Conservation (phyloP, 2,113 vertebrate genomes). For the Poecile atricapillus region DNA sequence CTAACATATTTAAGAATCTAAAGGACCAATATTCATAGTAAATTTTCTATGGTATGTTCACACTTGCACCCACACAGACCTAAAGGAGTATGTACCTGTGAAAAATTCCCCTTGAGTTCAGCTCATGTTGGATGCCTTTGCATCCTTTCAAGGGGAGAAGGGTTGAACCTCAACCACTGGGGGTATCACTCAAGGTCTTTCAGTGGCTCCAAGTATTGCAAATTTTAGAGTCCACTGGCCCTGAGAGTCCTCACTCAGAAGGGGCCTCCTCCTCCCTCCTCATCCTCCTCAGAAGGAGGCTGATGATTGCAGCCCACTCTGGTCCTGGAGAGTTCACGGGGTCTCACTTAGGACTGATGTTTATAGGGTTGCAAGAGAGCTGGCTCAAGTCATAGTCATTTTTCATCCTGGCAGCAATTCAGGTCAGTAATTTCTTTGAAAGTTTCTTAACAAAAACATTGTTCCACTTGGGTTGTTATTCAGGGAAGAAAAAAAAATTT, state of each 20-base stretch:
- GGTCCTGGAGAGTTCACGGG: not conserved
- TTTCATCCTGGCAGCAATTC: not conserved
- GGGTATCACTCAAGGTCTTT: not conserved
- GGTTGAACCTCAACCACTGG: not conserved
- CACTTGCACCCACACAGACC: fast-evolving
- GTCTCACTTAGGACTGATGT: not conserved
- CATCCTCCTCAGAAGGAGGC: not conserved
- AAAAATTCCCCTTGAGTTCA: not conserved
- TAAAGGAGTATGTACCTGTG: not conserved
- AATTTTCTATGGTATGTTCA: not conserved
- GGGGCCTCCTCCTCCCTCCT: too few relatives aligned
- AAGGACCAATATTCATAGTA: not conserved
- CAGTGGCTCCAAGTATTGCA: too few relatives aligned
- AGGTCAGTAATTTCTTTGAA: not conserved
- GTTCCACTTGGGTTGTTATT: not conserved
- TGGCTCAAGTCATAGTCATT: not conserved
- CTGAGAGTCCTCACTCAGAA: not conserved
- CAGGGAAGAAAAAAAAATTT: not conserved
- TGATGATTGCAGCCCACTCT: not conserved
- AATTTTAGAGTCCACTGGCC: not conserved
- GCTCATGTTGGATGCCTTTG: not conserved
- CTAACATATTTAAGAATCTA: not conserved
- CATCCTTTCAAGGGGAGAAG: not conserved
- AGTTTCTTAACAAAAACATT: not conserved
- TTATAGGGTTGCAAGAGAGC: not conserved